These are phyloP conservation scores for Drosophila paranaensis DNA, from an alignment of 2,888 invertebrate species.

Conservation along the genomic window DNA sequence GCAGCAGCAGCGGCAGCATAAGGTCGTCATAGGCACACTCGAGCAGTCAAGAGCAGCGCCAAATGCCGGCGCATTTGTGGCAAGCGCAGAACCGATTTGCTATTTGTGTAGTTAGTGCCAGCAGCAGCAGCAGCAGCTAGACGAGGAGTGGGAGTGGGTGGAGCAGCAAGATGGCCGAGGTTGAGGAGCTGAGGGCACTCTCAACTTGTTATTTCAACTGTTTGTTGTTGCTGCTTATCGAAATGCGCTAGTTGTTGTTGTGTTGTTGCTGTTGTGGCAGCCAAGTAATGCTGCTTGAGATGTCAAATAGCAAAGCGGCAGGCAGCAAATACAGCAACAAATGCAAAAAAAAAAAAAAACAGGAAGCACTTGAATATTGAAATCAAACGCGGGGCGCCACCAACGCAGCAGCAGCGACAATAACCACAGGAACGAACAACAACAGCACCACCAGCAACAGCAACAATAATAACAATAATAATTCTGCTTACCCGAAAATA, in stretches of 20 bases:
- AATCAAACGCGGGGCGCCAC: constrained; percentile 74
- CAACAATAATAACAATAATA: constrained; percentile 40
- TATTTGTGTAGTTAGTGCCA: constrained; percentile 57
- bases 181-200: constrained; percentile 37
- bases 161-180: background rate
- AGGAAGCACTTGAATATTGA: constrained; percentile 78
- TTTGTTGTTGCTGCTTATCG: constrained; percentile 49
- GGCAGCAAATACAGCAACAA: constrained; percentile 47
- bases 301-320: constrained; percentile 68
- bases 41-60: constrained; percentile 63
- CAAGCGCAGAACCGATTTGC: constrained; percentile 68
- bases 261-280: constrained; percentile 42
- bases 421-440: constrained; percentile 19
- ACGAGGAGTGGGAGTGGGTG: background rate
- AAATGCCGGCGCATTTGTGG: constrained; percentile 62
- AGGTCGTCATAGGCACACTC: constrained; percentile 49
- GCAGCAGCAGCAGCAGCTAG: background rate
- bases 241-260: constrained; percentile 15
- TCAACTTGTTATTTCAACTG: constrained; percentile 72
- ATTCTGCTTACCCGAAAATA: constrained; percentile 24
- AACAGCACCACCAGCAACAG: constrained; percentile 10
- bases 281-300: constrained; percentile 74
- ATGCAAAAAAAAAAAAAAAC: constrained; percentile 35
- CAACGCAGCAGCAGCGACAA: constrained; percentile 42
- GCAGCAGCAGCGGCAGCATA: constrained; percentile 19